phyloP scores from a whole-genome alignment of 2,888 invertebrate species.

The Ligdia adustata region DNA sequence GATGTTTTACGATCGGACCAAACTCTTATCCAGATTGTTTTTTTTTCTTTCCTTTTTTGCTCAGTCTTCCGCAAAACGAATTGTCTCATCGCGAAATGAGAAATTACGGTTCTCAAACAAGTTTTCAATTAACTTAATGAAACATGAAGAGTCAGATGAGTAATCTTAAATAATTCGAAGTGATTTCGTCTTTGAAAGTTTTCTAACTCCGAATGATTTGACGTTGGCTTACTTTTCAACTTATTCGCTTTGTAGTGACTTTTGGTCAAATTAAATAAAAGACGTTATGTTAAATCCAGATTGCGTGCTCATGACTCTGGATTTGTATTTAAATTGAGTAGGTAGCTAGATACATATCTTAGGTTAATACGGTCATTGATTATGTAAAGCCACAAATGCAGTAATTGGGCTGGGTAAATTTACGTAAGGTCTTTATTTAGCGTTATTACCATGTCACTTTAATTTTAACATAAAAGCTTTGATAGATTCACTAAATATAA shows the following conservation, averaged over 20 bases:
- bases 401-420: too few relatives aligned
- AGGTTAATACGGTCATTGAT: background rate
- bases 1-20: background rate
- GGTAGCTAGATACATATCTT: background rate
- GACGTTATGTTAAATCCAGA: too few relatives aligned
- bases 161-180: constrained; percentile 5
- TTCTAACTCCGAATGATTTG: background rate
- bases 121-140: constrained; percentile 20
- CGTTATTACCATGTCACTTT: too few relatives aligned
- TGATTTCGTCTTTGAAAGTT: constrained; percentile 1
- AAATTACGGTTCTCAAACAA: background rate
- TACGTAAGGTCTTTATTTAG: too few relatives aligned
- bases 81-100: constrained; percentile 2
- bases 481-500: too few relatives aligned
- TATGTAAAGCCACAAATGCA: background rate
- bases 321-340: too few relatives aligned
- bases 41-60: constrained; percentile 1
- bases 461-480: too few relatives aligned
- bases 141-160: constrained; percentile 1
- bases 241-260: too few relatives aligned
- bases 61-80: background rate
- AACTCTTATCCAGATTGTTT: too few relatives aligned
- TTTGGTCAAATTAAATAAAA: too few relatives aligned
- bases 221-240: background rate
- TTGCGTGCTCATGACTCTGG: too few relatives aligned